Evolutionary conservation across 1,140 invertebrate genomes (phyloP), one percentile per base, ranked within the genome.

Genomic region (Solenopsis fugax): DNA sequence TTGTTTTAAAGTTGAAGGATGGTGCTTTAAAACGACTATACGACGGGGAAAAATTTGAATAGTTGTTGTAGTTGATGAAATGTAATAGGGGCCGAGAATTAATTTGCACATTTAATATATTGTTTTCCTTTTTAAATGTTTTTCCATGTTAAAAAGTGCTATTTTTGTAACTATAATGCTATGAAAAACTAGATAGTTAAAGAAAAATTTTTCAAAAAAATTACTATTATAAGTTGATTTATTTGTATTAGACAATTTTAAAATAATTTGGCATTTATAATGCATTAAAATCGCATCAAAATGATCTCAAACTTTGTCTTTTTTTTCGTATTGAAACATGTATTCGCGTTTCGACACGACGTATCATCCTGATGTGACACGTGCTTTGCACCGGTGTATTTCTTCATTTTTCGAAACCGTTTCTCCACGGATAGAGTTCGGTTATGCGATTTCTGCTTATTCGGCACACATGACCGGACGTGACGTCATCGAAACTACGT

Each of bases 361-460:
- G 48, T 78, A 41, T 80, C 50, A 41, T 78, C 16, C 21, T 13
- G 50, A 80, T 56, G 65, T 41, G 80, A 87, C 88, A 87, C 86
- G 89, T 90, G 88, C 85, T 90, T 29, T 52, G 52, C 29, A 60
- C 65, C 58, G 54, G 50, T 84, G 24, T 65, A 71, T 87, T 52
- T 87, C 87, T 87, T 58, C 69, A 86, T 71, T 90, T 91, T 91
- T 81, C 80, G 76, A 91, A 91, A 90, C 84, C 54, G 64, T 80
- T 80, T 88, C 54, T 60, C 45, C 24, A 62, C 7, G 87, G 87
- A 91, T 86, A 86, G 90, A 89, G 80, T 87, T 85, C 72, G 90
- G 75, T 92, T 91, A 92, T 92, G 82, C 64, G 71, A 73, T 92
- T 92, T 93, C 86, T 92, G 92, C 93, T 93, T 93, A 92, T 92